Percentiles rank a stretch among this genome's conserved stretches.
These are phyloP conservation scores for Diarsia brunnea DNA, from an alignment of 2,888 invertebrate genomes.

Conservation along the genomic window DNA sequence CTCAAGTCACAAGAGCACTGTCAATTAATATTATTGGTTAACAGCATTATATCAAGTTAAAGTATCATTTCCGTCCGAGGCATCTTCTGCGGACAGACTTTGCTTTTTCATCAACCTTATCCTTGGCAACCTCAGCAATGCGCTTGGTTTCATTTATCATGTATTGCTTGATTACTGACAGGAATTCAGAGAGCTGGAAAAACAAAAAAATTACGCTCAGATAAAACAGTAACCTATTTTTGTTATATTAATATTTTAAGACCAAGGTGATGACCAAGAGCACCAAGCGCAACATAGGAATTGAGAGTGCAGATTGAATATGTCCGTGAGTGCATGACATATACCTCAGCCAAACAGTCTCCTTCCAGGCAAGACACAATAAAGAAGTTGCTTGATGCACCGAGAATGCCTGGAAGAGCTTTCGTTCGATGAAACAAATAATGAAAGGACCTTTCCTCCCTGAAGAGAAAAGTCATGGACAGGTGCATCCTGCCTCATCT, in stretches of 20 bases:
- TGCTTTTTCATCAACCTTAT: constrained; percentile 77
- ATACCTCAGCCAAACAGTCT: too few relatives aligned
- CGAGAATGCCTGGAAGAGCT: too few relatives aligned
- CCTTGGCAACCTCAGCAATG: constrained; percentile 78
- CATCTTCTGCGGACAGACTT: constrained; percentile 76
- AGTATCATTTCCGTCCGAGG: constrained; percentile 71
- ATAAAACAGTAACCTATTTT: not conserved
- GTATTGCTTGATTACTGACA: constrained; percentile 87
- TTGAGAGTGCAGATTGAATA: too few relatives aligned
- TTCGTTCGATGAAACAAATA: too few relatives aligned
- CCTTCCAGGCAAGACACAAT: too few relatives aligned
- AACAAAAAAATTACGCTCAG: not conserved
- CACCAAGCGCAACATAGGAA: too few relatives aligned
- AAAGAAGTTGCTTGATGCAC: too few relatives aligned
- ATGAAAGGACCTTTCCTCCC: too few relatives aligned
- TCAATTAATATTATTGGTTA: constrained; percentile 1
- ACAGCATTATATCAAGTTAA: not conserved
- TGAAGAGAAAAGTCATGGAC: too few relatives aligned
- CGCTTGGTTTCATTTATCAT: constrained; percentile 84
- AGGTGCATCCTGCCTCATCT: too few relatives aligned
- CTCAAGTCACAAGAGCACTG: not conserved
- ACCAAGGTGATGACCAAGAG: too few relatives aligned
- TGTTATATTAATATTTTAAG: not conserved
- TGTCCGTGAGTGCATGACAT: too few relatives aligned
- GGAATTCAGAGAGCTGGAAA: constrained; percentile 87